These are phyloP conservation scores for Palythoa heliodiscus DNA, from an alignment of 92 coral and sea anemone genomes.

Conservation along the genomic window DNA sequence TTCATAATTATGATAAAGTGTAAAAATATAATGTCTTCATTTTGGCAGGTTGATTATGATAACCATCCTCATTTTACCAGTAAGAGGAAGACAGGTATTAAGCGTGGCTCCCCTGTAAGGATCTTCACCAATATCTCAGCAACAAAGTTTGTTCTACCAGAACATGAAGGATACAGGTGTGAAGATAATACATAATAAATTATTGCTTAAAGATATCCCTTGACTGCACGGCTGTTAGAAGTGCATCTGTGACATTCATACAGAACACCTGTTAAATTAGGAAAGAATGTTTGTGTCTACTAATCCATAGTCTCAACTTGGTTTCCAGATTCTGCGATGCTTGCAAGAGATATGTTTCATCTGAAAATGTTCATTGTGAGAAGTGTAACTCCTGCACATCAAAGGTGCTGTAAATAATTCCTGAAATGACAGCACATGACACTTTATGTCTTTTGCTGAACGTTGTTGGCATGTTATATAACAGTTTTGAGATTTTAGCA, in stretches of 20 bases:
- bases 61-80: constrained; percentile 92
- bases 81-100: constrained; percentile 67
- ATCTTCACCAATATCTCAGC: constrained; percentile 88
- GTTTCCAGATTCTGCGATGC: constrained; percentile 73
- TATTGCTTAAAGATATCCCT: not conserved
- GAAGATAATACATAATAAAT: not conserved
- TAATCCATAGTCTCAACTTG: not conserved
- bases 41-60: constrained; percentile 84
- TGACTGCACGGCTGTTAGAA: too few relatives aligned
- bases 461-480: not conserved
- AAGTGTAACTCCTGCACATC: constrained; percentile 84
- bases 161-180: constrained; percentile 92
- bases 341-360: constrained; percentile 78
- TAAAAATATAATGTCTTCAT: not conserved
- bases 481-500: too few relatives aligned
- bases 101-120: constrained; percentile 92
- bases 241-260: too few relatives aligned
- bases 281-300: not conserved
- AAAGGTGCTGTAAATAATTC: constrained; percentile 58
- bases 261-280: not conserved
- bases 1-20: constrained; percentile 61
- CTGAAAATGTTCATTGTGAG: constrained; percentile 86
- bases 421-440: not conserved
- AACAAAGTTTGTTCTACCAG: constrained; percentile 71
- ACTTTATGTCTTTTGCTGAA: not conserved